Conservation (phyloP, 1,140 invertebrate species). For the Trichomalopsis sarcophagae region DNA sequence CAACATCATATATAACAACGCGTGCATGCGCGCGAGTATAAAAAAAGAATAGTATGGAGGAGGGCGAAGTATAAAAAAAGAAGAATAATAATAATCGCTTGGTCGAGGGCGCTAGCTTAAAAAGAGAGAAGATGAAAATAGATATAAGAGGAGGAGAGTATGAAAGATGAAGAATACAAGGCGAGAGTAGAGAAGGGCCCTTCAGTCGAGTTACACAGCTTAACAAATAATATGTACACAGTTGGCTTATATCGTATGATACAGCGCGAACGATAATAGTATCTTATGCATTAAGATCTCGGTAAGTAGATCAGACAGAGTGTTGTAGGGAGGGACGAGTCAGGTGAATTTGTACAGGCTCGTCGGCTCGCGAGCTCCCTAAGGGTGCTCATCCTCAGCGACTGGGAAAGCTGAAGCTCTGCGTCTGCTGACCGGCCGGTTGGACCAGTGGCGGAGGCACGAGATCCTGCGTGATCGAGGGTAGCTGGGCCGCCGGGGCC, state of each 20-base stretch:
- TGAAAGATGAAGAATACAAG: slow-evolving; percentile 54
- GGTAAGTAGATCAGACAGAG: neutral
- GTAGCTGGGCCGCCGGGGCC: slow-evolving; percentile 13
- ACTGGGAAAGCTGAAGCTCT: slow-evolving; percentile 62
- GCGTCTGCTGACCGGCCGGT: slow-evolving; percentile 57
- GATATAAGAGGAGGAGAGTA: neutral
- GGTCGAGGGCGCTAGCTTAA: slow-evolving; percentile 2
- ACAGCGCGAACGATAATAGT: slow-evolving; percentile 48
- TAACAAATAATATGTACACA: slow-evolving; percentile 69
- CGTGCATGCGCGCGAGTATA: slow-evolving; percentile 38
- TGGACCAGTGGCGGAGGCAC: slow-evolving; percentile 64
- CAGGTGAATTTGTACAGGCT: slow-evolving; percentile 54
- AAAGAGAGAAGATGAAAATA: slow-evolving; percentile 8
- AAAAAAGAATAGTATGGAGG: slow-evolving; percentile 10
- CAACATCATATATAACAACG: slow-evolving; percentile 47
- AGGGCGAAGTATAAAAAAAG: neutral
- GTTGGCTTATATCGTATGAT: slow-evolving; percentile 65
- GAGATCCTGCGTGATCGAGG: slow-evolving; percentile 67
- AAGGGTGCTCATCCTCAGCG: slow-evolving; percentile 46
- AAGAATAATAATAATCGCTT: slow-evolving; percentile 14
- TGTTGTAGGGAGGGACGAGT: neutral
- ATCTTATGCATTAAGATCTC: neutral
- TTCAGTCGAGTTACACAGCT: slow-evolving; percentile 63
- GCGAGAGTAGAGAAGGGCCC: slow-evolving; percentile 54
- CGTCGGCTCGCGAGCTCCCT: neutral